Percentiles rank a stretch among this genome's conserved stretches.
phyloP scores from a whole-genome alignment of 2,113 vertebrate genomes.

The Calypte anna region DNA sequence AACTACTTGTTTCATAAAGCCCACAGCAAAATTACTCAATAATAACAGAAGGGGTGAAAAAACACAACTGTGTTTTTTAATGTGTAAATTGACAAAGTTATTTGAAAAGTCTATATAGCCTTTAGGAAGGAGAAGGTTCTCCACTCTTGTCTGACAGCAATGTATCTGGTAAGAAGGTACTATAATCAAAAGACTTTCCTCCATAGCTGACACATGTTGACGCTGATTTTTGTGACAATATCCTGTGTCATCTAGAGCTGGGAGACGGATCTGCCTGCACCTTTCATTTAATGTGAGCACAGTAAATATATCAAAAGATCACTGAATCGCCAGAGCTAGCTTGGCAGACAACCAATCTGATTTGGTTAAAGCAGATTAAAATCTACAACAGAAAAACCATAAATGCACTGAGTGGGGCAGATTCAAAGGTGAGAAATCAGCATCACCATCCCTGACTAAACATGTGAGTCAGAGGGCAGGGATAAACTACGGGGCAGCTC shows the following conservation, averaged over 20 bases:
- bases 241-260: not conserved
- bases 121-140: conserved; percentile 27
- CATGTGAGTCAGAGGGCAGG: not conserved
- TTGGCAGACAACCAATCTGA: not conserved
- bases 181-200: conserved; percentile 27
- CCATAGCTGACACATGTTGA: not conserved
- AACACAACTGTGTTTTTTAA: not conserved
- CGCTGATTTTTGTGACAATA: not conserved
- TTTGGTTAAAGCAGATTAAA: not conserved
- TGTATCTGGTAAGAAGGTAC: not conserved
- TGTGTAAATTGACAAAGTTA: conserved; percentile 1
- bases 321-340: not conserved
- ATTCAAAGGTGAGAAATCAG: not conserved
- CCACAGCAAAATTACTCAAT: conserved; percentile 22
- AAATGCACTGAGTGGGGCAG: not conserved
- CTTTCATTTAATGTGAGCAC: not conserved
- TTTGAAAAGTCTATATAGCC: not conserved
- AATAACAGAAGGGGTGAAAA: not conserved
- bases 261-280: conserved; percentile 31
- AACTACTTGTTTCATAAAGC: conserved; percentile 17
- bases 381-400: not conserved
- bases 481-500: not conserved
- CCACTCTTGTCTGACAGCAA: not conserved
- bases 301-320: not conserved
- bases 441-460: not conserved